Percentiles rank a stretch among this genome's conserved stretches.
These are phyloP conservation scores for Nemotelus nigrinus DNA, from an alignment of 2,888 invertebrate species.

Conservation along the genomic window DNA sequence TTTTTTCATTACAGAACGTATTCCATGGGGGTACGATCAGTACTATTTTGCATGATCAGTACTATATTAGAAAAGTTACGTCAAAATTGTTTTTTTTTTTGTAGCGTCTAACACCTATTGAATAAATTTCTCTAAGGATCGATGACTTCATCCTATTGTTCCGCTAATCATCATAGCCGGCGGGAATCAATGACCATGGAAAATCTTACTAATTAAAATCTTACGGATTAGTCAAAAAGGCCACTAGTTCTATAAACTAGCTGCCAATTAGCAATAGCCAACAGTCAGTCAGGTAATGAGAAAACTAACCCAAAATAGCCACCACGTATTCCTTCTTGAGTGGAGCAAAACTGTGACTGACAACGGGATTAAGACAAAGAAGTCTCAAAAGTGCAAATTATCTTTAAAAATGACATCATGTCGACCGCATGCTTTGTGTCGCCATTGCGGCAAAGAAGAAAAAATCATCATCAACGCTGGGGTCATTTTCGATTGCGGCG, in stretches of 20 bases:
- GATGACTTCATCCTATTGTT: slow-evolving; percentile 29
- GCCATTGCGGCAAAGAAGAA: background rate
- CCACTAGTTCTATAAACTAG: background rate
- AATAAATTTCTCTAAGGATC: slow-evolving; percentile 31
- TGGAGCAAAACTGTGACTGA: too few relatives aligned
- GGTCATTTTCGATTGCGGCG: slow-evolving; percentile 27
- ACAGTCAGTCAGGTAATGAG: background rate
- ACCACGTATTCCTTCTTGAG: too few relatives aligned
- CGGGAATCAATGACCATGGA: background rate
- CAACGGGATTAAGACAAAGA: background rate
- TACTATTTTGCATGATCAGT: background rate
- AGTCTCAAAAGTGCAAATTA: background rate
- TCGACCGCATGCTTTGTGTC: slow-evolving; percentile 10
- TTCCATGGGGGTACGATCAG: background rate
- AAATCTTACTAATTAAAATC: background rate
- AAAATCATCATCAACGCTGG: background rate
- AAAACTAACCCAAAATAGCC: background rate
- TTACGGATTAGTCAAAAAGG: background rate
- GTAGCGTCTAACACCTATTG: too few relatives aligned
- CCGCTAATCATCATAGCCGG: background rate
- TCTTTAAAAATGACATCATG: slow-evolving; percentile 43
- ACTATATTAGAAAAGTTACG: background rate
- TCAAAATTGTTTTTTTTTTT: background rate
- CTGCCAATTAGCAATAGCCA: background rate
- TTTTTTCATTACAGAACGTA: background rate